Percentiles rank a stretch among this genome's conserved stretches.
These are phyloP conservation scores for Aethina tumida DNA, from an alignment of 1,140 invertebrate species.

Conservation along the genomic window DNA sequence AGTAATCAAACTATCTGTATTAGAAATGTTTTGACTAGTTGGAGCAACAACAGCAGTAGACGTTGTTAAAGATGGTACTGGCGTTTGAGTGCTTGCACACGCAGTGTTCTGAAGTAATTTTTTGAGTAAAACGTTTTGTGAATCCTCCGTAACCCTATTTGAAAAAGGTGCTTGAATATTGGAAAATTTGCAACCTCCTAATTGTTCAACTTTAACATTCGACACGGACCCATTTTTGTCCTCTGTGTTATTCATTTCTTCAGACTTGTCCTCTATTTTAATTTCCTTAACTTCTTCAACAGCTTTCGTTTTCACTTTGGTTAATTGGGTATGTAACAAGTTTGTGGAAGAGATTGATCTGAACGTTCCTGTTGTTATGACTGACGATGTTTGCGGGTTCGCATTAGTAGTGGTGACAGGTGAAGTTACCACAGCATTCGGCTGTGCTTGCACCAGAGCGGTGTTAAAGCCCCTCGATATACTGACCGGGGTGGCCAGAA, in stretches of 20 bases:
- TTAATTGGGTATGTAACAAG: constrained; percentile 45
- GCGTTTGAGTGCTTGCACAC: constrained; percentile 44
- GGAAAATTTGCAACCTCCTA: constrained; percentile 30
- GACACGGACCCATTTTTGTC: constrained; percentile 6
- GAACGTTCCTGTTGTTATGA: constrained; percentile 13
- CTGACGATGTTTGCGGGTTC: constrained; percentile 4
- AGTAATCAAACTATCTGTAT: constrained; percentile 61
- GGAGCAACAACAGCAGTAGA: constrained; percentile 43
- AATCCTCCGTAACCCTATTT: constrained; percentile 52
- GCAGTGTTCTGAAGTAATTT: constrained; percentile 80
- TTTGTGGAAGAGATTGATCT: constrained; percentile 28
- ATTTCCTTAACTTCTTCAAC: constrained; percentile 21
- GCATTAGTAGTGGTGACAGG: constrained; percentile 10
- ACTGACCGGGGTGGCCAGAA: constrained; percentile 29
- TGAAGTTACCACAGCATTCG: constrained; percentile 36
- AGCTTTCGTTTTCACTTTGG: constrained; percentile 27
- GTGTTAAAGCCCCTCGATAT: constrained; percentile 26
- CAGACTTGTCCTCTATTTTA: no score
- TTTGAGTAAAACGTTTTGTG: constrained; percentile 82
- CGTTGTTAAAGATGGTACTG: constrained; percentile 37
- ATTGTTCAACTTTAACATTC: constrained; percentile 33
- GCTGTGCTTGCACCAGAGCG: constrained; percentile 37
- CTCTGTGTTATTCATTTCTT: constrained; percentile 12
- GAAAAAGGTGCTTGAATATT: constrained; percentile 17
- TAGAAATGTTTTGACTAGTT: constrained; percentile 49